Base-by-base conservation (phyloP, 2,113 vertebrate genomes). In the Leptosomus discolor region DNA sequence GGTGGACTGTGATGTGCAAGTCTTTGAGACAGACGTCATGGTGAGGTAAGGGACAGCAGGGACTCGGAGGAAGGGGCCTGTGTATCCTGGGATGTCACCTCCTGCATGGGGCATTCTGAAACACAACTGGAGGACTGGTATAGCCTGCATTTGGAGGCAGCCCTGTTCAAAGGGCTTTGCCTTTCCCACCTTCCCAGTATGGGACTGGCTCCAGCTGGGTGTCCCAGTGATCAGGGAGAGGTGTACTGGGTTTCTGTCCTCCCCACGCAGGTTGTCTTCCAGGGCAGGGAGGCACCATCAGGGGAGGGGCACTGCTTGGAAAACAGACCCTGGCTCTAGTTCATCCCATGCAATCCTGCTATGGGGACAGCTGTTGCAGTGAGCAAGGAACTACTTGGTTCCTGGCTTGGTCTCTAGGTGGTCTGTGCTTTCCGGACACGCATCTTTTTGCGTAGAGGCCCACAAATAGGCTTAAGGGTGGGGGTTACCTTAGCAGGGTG, bases 11-110 rank as follows among this genome's bases (percentile, higher is more conserved):
- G 97, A 97, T 19, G 99, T 99, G 75, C 60, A 83, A 15, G 98
- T 98, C 64, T 99, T 99, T 56, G 99, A 99, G 98, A 99, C 99
- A 0, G 99, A 99, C 20, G 98, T 99, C 87, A 98, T 98, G 98
- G 82, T 99, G 97, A 99, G 99, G 99, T 99, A 98, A 80, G 39
- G 48, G 45, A n/a, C 48, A 70, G 24, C 12, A 57, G 90, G 50
- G 67, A 26, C 48, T 84, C 1, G 2, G 60, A 15, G 36, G 64
- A 87, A 56, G 57, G 51, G 56, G 19, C 12, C 64, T 78, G 6
- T 77, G 39, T 53, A 3, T 64, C 6, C 64, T 63, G 48, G 50
- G 60, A 23, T 77, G 24, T 57, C 67, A 64, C 30, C 15, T 91
- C 8, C 50, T 20, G 19, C 30, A 11, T 43, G 29, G 26, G n/a